A percentile compares a stretch with the other conserved stretches of the same genome.
phyloP scores from a whole-genome alignment of 2,888 invertebrate species.

The Campoplex nolae region DNA sequence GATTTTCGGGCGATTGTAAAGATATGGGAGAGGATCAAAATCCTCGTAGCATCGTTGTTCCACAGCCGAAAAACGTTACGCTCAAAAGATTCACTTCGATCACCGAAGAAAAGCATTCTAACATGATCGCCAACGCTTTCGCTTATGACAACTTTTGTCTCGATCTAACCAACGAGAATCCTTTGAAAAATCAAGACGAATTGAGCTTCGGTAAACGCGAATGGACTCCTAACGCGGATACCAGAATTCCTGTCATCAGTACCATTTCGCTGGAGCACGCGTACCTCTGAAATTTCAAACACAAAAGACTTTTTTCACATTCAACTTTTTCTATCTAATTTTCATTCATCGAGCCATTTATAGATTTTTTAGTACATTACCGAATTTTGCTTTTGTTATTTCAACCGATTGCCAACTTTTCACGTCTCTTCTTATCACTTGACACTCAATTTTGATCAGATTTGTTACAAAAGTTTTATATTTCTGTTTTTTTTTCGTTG shows the following conservation, averaged over 20 bases:
- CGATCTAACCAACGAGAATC: conserved; percentile 70
- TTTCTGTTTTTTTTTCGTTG: no score
- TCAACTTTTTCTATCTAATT: neutral
- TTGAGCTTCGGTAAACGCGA: conserved; percentile 50
- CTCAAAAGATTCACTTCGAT: conserved; percentile 76
- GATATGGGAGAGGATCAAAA: neutral
- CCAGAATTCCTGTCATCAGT: conserved; percentile 46
- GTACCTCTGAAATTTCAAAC: conserved; percentile 66
- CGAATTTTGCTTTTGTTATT: neutral
- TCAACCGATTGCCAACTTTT: neutral
- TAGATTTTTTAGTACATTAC: neutral
- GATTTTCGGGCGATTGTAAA: conserved; percentile 84
- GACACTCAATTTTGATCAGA: neutral
- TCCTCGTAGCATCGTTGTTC: conserved; percentile 36
- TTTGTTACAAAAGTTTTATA: neutral
- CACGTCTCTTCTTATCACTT: neutral
- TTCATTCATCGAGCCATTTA: neutral
- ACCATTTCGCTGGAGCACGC: conserved; percentile 72
- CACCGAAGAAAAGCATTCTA: conserved; percentile 75
- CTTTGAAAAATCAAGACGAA: conserved; percentile 49
- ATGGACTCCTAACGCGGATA: conserved; percentile 39
- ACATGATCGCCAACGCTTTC: conserved; percentile 72
- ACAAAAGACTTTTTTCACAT: neutral
- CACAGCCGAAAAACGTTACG: conserved; percentile 71
- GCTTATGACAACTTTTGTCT: conserved; percentile 78